These are phyloP conservation scores for Drosophila dunni DNA, from an alignment of 1,140 invertebrate genomes.

Conservation along the genomic window DNA sequence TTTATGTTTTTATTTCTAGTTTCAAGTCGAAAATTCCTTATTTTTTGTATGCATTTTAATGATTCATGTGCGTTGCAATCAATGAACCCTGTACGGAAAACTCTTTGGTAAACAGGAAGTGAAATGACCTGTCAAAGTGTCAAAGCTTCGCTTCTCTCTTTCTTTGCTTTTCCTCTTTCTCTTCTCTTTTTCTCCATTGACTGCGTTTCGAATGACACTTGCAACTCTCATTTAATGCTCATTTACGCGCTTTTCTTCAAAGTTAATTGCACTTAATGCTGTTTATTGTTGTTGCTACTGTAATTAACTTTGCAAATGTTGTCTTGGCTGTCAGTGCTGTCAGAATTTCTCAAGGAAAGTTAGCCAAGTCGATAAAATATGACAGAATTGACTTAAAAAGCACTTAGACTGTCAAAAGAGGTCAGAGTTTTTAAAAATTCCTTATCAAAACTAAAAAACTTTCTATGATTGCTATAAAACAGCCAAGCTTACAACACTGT, in stretches of 20 bases:
- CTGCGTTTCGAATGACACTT: conserved; percentile 25
- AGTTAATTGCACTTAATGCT: conserved; percentile 19
- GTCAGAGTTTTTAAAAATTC: too few species aligned
- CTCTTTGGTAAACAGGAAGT: not conserved
- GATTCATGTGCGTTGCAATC: conserved; percentile 33
- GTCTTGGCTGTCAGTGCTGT: not conserved
- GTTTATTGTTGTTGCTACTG: conserved; percentile 28
- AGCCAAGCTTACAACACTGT: too few species aligned
- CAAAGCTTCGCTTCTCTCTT: not conserved
- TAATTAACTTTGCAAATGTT: conserved; percentile 68
- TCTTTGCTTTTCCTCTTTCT: not conserved
- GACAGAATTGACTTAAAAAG: too few species aligned
- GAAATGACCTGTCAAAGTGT: conserved; percentile 18
- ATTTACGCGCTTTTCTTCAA: conserved; percentile 38
- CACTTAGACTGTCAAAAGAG: too few species aligned
- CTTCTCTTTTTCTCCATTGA: not conserved
- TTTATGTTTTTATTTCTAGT: too few species aligned
- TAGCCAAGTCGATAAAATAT: too few species aligned
- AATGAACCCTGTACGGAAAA: conserved; percentile 40
- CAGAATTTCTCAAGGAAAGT: too few species aligned
- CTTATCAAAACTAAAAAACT: too few species aligned
- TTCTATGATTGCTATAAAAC: too few species aligned
- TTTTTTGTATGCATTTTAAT: not conserved
- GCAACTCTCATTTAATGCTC: conserved; percentile 30
- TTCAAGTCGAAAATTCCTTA: not conserved